Evolutionary conservation across 2,113 vertebrate genomes (phyloP).

Genomic region (Poeciliopsis occidentalis): DNA sequence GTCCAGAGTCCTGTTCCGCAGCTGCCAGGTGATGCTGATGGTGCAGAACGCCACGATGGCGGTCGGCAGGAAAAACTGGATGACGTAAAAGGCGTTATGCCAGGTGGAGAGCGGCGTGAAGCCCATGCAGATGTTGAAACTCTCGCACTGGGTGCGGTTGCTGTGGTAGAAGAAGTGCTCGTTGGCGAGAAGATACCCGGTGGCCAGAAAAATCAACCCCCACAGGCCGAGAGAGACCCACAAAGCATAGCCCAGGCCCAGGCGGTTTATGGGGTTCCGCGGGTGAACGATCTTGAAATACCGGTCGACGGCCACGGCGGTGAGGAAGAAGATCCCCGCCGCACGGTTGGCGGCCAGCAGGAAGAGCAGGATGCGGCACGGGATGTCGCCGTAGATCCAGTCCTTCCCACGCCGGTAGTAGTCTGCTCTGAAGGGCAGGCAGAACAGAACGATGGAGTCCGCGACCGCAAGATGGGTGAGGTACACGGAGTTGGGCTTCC

Average conservation of each 20-base stretch:
- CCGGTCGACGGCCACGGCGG: constrained; percentile 79
- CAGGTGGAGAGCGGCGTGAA: constrained; percentile 70
- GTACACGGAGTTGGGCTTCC: constrained; percentile 81
- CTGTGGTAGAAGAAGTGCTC: constrained; percentile 62
- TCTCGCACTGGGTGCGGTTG: constrained; percentile 81
- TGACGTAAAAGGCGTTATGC: constrained; percentile 79
- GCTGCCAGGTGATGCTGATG: constrained; percentile 74
- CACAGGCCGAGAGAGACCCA: constrained; percentile 77
- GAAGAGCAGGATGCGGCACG: constrained; percentile 80
- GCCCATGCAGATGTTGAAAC: constrained; percentile 82
- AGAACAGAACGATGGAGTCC: constrained; percentile 79
- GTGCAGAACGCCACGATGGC: constrained; percentile 80
- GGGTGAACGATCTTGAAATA: constrained; percentile 83
- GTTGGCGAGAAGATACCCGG: constrained; percentile 69
- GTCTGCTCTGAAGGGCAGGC: constrained; percentile 81
- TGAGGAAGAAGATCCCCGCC: constrained; percentile 82
- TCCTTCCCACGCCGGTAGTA: constrained; percentile 79
- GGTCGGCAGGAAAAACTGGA: constrained; percentile 76
- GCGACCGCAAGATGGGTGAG: constrained; percentile 81
- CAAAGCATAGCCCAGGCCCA: constrained; percentile 71
- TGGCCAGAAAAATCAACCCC: constrained; percentile 73
- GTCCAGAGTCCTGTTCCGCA: constrained; percentile 75
- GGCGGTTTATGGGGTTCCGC: constrained; percentile 64
- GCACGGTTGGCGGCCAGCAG: constrained; percentile 77
- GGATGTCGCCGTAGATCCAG: constrained; percentile 78